These are phyloP conservation scores for Dione vanillae DNA, from an alignment of 2,888 invertebrate species.

Conservation along the genomic window DNA sequence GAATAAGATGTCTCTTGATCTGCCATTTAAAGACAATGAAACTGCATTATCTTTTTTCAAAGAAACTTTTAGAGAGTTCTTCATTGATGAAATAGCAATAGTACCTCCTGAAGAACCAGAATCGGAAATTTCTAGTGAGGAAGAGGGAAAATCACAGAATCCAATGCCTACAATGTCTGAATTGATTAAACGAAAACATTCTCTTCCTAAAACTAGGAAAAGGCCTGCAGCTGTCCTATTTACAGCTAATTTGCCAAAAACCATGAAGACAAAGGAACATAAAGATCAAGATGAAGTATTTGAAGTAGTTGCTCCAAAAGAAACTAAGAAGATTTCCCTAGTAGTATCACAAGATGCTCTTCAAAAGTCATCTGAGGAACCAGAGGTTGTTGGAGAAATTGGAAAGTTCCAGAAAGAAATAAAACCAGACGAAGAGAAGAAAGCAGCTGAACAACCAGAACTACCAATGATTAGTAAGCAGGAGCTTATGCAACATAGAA, in stretches of 20 bases:
- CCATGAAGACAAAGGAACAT: conserved; percentile 55
- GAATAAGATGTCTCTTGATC: conserved; percentile 96
- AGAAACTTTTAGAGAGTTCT: conserved; percentile 65
- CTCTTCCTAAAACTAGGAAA: conserved; percentile 68
- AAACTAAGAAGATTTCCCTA: conserved; percentile 75
- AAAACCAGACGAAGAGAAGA: conserved; percentile 52
- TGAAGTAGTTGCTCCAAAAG: conserved; percentile 66
- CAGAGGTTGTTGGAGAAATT: conserved; percentile 71
- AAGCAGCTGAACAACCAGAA: conserved; percentile 55
- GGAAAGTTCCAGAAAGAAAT: conserved; percentile 74
- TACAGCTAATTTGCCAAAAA: conserved; percentile 59
- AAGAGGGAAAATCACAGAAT: conserved; percentile 59
- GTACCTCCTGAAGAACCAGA: conserved; percentile 56
- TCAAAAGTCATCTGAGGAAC: conserved; percentile 62
- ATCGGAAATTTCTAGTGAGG: conserved; percentile 74
- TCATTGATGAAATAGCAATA: conserved; percentile 58
- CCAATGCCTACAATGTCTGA: conserved; percentile 50
- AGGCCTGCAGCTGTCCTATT: conserved; percentile 58
- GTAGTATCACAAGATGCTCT: conserved; percentile 72
- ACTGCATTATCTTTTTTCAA: conserved; percentile 65
- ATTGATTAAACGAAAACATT: conserved; percentile 68
- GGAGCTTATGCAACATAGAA: conserved; percentile 87
- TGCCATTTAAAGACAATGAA: conserved; percentile 88
- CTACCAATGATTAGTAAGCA: conserved; percentile 84
- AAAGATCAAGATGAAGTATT: conserved; percentile 71